Base-by-base conservation (phyloP, 2,888 invertebrate species). In the Blastobasis adustella region DNA sequence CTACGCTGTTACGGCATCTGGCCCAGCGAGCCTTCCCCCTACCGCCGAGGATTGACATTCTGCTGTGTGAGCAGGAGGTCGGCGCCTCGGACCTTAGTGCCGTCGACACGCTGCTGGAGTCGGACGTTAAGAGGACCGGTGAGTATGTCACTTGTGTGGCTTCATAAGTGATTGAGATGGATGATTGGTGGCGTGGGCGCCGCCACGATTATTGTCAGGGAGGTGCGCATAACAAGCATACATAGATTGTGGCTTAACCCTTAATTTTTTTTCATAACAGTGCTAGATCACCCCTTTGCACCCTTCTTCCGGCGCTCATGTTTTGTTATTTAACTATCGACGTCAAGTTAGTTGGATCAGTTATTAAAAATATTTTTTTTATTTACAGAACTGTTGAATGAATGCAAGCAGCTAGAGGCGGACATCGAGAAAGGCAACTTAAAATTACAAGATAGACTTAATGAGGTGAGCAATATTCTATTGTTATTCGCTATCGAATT, bases 11-110 rank as follows among this genome's bases (percentile, higher is more conserved):
- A 51, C 92, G 98, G 53, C 99, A 99, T 75, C 93, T 99, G 61
- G 96, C 97, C 0, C 93, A 94, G 51, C 90, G 97, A 61, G 96
- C 95, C 6, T 95, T 99, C 69, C 94, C 95, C 49, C 96, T 99
- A 67, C 99, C 99, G 0, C 95, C 97, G 0, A 96, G 95, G 67
- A 99, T 99, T 62, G 99, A 92, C 64, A 96, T 99, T 53, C 87
- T 99, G 53, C 93, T 98, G 67, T 99, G 99, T 77, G 99, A 99
- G 86, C 99, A 96, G 91, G 99, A 99, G 90, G 98, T 99, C 37
- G 93, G 96, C 0, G 98, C 98, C 5, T 98, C 98, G 71, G 95
- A 97, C 62, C 93, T 94, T 51, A 93, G 96, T 7, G 98, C 99
- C 0, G 97, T 99, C 1, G 94, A 97, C 56, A 96, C 97, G 0